Evolutionary conservation across 2,797 vertebrate genomes (phyloP).

Genomic region (Esox lucius): DNA sequence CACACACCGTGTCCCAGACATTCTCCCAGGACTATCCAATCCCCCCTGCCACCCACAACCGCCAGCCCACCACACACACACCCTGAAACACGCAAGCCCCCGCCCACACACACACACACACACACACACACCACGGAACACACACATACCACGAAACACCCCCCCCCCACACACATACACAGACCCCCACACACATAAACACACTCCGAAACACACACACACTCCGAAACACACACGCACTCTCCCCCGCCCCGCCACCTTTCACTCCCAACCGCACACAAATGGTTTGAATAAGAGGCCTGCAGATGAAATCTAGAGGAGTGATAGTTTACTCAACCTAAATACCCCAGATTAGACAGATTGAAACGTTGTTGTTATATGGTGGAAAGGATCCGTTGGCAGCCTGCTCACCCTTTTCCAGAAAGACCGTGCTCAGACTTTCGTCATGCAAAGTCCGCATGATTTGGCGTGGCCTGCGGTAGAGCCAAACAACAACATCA

Average conservation of each 20-base stretch:
- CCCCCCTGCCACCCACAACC: too few species aligned
- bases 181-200: too few species aligned
- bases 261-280: constrained; percentile 70
- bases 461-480: constrained; percentile 57
- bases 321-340: constrained; percentile 86
- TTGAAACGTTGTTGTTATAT: constrained; percentile 87
- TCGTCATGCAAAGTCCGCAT: constrained; percentile 68
- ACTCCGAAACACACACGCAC: constrained; percentile 62
- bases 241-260: constrained; percentile 42
- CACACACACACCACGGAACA: too few species aligned
- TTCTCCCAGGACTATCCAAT: constrained; percentile 80
- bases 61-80: constrained; percentile 42
- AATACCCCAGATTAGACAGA: constrained; percentile 84
- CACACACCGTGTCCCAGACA: constrained; percentile 75
- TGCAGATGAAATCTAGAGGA: constrained; percentile 78
- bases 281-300: constrained; percentile 91
- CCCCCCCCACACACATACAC: constrained; percentile 22
- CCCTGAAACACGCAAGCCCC: too few species aligned
- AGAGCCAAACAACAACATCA: constrained; percentile 32
- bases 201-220: constrained; percentile 21
- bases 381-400: constrained; percentile 82
- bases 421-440: constrained; percentile 65
- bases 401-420: constrained; percentile 57
- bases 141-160: too few species aligned
- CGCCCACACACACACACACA: too few species aligned